Base-by-base conservation (phyloP, 2,888 invertebrate species). In the Malacosoma neustria region DNA sequence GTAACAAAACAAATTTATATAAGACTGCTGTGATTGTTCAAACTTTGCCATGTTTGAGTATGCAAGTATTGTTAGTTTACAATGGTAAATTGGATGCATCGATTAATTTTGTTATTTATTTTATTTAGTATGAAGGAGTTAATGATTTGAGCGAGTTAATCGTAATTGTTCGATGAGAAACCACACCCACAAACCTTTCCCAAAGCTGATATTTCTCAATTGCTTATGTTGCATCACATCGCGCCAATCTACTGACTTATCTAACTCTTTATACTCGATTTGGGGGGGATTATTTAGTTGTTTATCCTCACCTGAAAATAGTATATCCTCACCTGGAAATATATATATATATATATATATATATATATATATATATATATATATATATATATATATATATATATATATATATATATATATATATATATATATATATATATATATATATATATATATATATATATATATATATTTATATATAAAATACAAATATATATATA, bases 171-270 rank as follows among this genome's bases (percentile, higher is more conserved):
- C 35, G 39, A 38, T 22, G 22, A 22, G 22, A 72, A 72, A 72
- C 70, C 57, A 57, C 58, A 55, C 81, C 81, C 79, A 84, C 84
- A 57, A 81, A 84, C 82, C 84, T 84, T 74, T 72, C 72, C 64
- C 72, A 51, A 80, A 71, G 69, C 73, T 49, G 48, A 72, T 62
- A 49, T 64, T 65, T 55, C 62, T 65, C 53, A 57, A 52, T 49
- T 45, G 60, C 61, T 73, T 77, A 61, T 75, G 72, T 39, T 62
- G 72, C 56, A 82, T 64, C 33, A 84, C 66, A 39, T 81, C 79
- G 46, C 62, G 69, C 84, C 84, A 84, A 74, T 84, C 80, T 79
- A 84, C 77, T 41, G 84, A 84, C 50, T 73, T 79, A 80, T 84
- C 84, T 84, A 84, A 79, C 57, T 84, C 82, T 73, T 61, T 81